Base-by-base conservation (phyloP, 1,140 invertebrate species). In the Whitmania pigra region DNA sequence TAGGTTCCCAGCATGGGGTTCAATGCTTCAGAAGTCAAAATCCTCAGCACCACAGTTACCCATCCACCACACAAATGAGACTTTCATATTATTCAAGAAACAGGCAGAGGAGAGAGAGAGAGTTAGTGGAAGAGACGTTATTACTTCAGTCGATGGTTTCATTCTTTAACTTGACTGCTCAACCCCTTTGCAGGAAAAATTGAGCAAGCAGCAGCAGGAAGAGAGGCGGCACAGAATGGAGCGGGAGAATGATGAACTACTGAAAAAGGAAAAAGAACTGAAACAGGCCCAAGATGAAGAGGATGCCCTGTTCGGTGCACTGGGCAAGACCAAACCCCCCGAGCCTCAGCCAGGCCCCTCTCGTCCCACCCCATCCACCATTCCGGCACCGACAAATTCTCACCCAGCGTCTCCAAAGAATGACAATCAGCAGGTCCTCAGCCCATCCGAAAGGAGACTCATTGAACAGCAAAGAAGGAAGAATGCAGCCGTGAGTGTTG, bases 201-300 rank as follows among this genome's bases (percentile, higher is more conserved):
- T 63, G 18, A 25, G 22, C 22, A 63, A 31, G 18, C 22, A 63
- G 57, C 57, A 63, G 29, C 11, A 63, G 57, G 57, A 63, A 31
- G 22, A 63, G 57, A 63, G 29, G 57, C 57, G 57, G 9, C 22
- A 25, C 22, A 63, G 57, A 20, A 22, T 25, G 57, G 57, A 63
- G 15, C 57, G 4, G 57, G 22, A 63, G 22, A 63, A 63, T n/a
- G 57, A 22, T 13, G 57, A 63, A 31, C 22, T 6, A 31, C 57
- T 63, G 57, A 63, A 63, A 31, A 63, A 63, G 20, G 57, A 63
- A 18, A 63, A 63, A 31, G 57, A 63, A 31, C 11, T 63, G 57
- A 22, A 63, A 18, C 22, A 31, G 29, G 57, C 57, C 22, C 57
- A 31, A 63, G 57, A 63, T 15, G 57, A 63, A 31, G 57, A 63